Conservation (phyloP, 1,140 invertebrate species). For the Drosophila mauritiana region DNA sequence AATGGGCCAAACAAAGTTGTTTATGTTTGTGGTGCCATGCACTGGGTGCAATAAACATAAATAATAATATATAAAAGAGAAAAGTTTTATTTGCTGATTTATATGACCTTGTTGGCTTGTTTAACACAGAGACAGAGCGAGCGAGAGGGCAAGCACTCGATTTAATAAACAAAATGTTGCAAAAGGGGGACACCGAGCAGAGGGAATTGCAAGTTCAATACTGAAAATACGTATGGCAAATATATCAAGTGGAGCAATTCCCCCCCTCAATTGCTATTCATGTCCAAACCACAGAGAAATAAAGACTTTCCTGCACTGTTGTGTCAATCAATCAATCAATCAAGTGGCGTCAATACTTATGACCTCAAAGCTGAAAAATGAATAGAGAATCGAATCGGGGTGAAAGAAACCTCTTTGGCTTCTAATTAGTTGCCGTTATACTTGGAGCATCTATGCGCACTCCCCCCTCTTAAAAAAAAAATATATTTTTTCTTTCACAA, state of each 20-base stretch:
- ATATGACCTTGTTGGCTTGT: slow-evolving; percentile 63
- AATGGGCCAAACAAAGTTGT: not conserved
- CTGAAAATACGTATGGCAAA: slow-evolving; percentile 28
- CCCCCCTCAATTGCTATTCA: slow-evolving; percentile 13
- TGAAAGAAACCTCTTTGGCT: slow-evolving; percentile 37
- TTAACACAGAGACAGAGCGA: slow-evolving; percentile 37
- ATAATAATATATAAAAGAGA: slow-evolving; percentile 40
- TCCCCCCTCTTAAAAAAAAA: slow-evolving; percentile 3
- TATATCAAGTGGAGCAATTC: slow-evolving; percentile 8
- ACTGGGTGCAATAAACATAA: slow-evolving; percentile 39
- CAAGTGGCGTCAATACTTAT: slow-evolving; percentile 78
- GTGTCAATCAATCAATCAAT: slow-evolving; percentile 73
- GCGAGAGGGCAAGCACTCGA: slow-evolving; percentile 26
- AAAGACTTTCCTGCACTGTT: slow-evolving; percentile 13
- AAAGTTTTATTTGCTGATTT: slow-evolving; percentile 60
- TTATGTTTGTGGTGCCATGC: slow-evolving; percentile 14
- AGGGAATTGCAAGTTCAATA: not conserved
- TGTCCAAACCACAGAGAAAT: slow-evolving; percentile 7
- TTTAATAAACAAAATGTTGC: slow-evolving; percentile 31
- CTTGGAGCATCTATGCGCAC: not conserved
- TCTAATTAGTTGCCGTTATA: slow-evolving; percentile 67
- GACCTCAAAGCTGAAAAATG: slow-evolving; percentile 59
- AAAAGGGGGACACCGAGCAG: not conserved
- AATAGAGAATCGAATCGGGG: slow-evolving; percentile 5
- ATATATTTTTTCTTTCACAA: slow-evolving; percentile 38